phyloP scores from a whole-genome alignment of 2,113 vertebrate genomes.

The Aegotheles bennettii region DNA sequence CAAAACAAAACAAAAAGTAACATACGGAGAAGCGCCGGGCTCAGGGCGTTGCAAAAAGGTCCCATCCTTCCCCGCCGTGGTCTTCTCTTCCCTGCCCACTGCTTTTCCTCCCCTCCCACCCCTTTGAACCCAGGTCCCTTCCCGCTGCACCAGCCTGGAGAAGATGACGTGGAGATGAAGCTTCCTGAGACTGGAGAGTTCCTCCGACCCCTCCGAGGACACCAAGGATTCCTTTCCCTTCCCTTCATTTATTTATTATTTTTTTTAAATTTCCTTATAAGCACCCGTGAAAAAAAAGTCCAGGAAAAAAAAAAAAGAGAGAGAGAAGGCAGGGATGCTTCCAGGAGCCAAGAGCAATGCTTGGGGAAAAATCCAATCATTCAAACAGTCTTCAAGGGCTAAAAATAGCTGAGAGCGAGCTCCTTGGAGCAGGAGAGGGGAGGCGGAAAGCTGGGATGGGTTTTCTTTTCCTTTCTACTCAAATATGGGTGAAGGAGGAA shows the following conservation, averaged over 20 bases:
- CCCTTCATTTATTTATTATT: no score
- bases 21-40: not conserved
- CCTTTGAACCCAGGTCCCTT: not conserved
- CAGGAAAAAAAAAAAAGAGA: not conserved
- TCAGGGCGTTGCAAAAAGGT: not conserved
- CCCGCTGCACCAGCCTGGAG: not conserved
- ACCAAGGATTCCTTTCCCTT: fast-evolving
- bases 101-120: not conserved
- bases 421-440: not conserved
- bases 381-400: not conserved
- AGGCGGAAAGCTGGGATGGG: not conserved
- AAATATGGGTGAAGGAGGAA: not conserved
- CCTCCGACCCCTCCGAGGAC: not conserved
- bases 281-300: fast-evolving
- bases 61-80: not conserved
- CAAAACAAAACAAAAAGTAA: not conserved
- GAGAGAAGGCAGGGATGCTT: fast-evolving
- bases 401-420: not conserved
- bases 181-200: not conserved
- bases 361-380: not conserved
- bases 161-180: not conserved
- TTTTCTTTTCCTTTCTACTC: not conserved
- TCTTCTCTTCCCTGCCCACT: not conserved
- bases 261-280: not conserved
- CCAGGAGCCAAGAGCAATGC: not conserved